These are phyloP conservation scores for Pristionchus entomophagus DNA, from an alignment of 2,888 invertebrate genomes.

Conservation along the genomic window DNA sequence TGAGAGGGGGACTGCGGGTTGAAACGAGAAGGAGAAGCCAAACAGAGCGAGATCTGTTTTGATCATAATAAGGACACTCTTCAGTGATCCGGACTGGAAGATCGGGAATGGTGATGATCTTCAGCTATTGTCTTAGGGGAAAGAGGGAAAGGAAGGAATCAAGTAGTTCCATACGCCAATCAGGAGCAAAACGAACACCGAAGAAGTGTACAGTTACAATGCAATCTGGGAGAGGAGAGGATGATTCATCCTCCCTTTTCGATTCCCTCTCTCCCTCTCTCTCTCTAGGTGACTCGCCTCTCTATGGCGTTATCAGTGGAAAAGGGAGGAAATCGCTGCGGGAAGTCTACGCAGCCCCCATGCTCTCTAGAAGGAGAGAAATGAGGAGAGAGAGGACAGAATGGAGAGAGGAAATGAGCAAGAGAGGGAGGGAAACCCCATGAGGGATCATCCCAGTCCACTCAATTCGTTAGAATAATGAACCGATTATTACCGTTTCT, in stretches of 20 bases:
- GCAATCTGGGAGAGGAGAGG: background rate
- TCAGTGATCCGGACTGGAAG: too few species aligned
- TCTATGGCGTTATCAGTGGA: background rate
- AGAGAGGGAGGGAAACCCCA: background rate
- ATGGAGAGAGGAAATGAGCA: background rate
- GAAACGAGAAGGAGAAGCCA: constrained; percentile 35
- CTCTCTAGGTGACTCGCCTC: background rate
- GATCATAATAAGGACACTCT: too few species aligned
- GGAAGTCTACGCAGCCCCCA: background rate
- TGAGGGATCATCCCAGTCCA: background rate
- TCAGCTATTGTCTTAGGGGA: too few species aligned
- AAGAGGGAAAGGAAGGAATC: background rate
- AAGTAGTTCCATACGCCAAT: too few species aligned
- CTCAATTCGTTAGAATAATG: constrained; percentile 22
- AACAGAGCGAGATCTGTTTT: background rate
- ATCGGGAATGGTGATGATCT: too few species aligned
- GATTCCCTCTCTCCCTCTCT: constrained; percentile 9
- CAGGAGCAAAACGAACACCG: background rate
- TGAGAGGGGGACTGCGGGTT: background rate
- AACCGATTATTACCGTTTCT: constrained; percentile 25
- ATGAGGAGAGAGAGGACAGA: background rate
- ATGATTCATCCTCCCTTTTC: constrained; percentile 11
- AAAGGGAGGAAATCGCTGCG: background rate
- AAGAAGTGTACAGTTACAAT: constrained; percentile 20
- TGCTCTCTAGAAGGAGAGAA: background rate